Evolutionary conservation across 2,113 vertebrate genomes (phyloP), one percentile per base, ranked within the genome.

Genomic region (Nibea albiflora): DNA sequence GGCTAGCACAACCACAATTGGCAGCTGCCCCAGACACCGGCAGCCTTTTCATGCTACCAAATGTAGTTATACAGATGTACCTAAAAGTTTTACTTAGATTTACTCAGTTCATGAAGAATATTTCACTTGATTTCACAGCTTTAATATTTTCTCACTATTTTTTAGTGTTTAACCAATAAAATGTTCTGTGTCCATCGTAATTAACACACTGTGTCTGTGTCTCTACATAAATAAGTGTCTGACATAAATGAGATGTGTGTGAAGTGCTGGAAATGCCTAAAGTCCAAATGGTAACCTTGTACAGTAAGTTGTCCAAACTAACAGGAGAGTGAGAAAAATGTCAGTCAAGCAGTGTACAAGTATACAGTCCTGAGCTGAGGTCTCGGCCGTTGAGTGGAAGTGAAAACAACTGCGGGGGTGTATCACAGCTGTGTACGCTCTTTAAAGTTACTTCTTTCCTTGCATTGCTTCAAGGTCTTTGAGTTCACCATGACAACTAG

Each of bases 391-490:
- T 0, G 12, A 62, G 20, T 39, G 46, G 46, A 73, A 52, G 58
- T 46, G 24, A 31, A 31, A 66, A 66, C 50, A n/a, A 22, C 62
- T 31, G 35, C 50, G 50, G 39, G 5, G 35, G 62, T 57, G 24
- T n/a, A 46, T 28, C 9, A 16, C 62, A 58, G 62, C 42, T 47
- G 9, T 58, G 9, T 26, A 31, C 11, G 12, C 19, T 35, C 16
- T 44, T 26, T 26, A 58, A 31, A 26, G 6, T 53, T 5, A 19
- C 5, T 26, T 47, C 8, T 84, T 53, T 42, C 54, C 53, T 47
- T 63, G 50, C 14, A 44, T 20, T 54, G 14, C 47, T 44, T 60
- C 50, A 68, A 63, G 35, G 49, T 80, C 42, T 79, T 54, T 42
- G 22, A 69, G 61, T 62, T 71, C 46, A 52, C 46, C 19, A 50